Evolutionary conservation across 2,888 invertebrate genomes (phyloP), one percentile per base, ranked within the genome.

Genomic region (Diachrysia chrysitis): DNA sequence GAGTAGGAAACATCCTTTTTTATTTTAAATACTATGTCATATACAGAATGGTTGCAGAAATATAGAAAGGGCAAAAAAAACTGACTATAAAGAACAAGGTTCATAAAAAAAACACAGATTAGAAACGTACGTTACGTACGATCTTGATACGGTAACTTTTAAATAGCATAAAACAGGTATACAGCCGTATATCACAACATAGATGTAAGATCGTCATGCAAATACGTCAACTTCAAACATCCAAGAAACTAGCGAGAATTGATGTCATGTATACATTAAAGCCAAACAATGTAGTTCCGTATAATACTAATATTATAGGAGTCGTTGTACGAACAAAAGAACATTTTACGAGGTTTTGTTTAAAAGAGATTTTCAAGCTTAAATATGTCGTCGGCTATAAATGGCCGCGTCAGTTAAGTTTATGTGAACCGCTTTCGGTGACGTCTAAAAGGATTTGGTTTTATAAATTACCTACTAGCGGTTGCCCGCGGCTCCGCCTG

Each of bases 361-460:
- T 58, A 51, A 48, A 64, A 69, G 53, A 64, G 62, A 63, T 63
- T 67, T 58, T 64, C 59, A 71, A 65, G 54, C 55, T 35, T 25
- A 25, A 25, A 25, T 25, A 46, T 32, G 29, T 51, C 19, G n/a
- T 32, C 46, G 54, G 51, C 69, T 51, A 71, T 67, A 76, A 74
- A 58, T 21, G 54, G 19, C n/a, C 35, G 42, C 35, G 48, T 65
- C 23, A 48, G 63, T 32, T 60, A 58, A 46, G 53, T 58, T 69
- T 69, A 71, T 66, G 64, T 68, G 71, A 46, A 48, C 71, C 66
- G 66, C 58, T 62, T 42, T 74, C 16, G 48, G 69, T 57, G 55
- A 58, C 74, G 63, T 63, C 29, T 37, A 58, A 65, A 54, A 71
- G 23, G 63, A 67, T 76, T 67, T 65, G 73, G n/a, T n/a, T n/a